A percentile compares a stretch with the other conserved stretches of the same genome.
These are phyloP conservation scores for Drosophila sordidapex DNA, from an alignment of 2,888 invertebrate genomes.

Conservation along the genomic window DNA sequence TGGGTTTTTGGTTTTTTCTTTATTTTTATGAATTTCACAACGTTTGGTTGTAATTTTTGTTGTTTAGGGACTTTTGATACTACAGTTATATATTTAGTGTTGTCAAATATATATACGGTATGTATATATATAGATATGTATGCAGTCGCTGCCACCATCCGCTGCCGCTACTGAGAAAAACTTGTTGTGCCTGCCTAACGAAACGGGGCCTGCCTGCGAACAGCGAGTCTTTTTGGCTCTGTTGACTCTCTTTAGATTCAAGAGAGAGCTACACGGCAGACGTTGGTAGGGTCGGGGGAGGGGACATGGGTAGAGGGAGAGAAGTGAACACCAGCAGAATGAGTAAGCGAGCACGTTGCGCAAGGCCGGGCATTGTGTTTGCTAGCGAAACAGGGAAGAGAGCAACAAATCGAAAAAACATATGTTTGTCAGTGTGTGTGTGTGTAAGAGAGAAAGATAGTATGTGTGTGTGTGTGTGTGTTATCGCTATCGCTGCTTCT, in stretches of 20 bases:
- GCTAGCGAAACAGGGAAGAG: conserved; percentile 46
- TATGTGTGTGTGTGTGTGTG: background rate
- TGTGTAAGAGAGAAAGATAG: conserved; percentile 5
- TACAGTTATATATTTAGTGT: background rate
- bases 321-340: conserved; percentile 41
- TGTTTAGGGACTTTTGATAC: background rate
- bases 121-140: conserved; percentile 16
- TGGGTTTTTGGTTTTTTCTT: background rate
- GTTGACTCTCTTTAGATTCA: conserved; percentile 41
- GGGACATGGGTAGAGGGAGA: conserved; percentile 7
- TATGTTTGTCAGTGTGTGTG: conserved; percentile 7
- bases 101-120: conserved; percentile 7
- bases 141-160: conserved; percentile 34
- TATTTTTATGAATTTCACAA: background rate
- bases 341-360: conserved; percentile 79
- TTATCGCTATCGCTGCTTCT: conserved; percentile 45
- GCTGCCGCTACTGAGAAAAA: conserved; percentile 59
- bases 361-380: conserved; percentile 68
- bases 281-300: conserved; percentile 2
- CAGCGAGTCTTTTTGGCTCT: conserved; percentile 62
- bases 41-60: conserved; percentile 1
- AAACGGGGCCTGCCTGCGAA: conserved; percentile 71
- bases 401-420: conserved; percentile 25
- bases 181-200: conserved; percentile 71
- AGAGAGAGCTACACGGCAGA: conserved; percentile 9